phyloP scores from a whole-genome alignment of 1,140 invertebrate species.

The Drosophila rufa region DNA sequence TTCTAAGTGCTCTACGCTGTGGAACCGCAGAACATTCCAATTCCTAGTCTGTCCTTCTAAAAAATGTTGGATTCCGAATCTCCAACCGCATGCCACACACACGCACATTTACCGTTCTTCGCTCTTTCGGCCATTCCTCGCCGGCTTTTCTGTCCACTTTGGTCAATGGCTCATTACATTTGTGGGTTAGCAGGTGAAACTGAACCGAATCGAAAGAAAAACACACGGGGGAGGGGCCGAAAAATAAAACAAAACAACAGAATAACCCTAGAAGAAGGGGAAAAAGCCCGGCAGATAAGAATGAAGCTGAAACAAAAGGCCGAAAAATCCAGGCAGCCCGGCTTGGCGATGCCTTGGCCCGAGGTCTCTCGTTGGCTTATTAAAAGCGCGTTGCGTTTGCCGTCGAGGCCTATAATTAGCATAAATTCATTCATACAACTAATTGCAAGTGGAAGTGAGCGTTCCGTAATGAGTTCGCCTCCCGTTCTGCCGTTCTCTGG shows the following conservation, averaged over 20 bases:
- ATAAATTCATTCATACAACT: constrained; percentile 81
- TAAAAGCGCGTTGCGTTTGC: constrained; percentile 80
- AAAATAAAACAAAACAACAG: neutral
- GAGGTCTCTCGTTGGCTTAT: constrained; percentile 49
- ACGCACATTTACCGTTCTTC: constrained; percentile 70
- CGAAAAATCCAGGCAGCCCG: constrained; percentile 22
- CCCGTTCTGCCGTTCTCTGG: constrained; percentile 25
- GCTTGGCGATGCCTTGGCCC: constrained; percentile 4
- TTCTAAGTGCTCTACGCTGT: constrained; percentile 41
- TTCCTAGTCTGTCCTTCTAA: constrained; percentile 6
- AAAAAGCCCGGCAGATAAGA: constrained; percentile 31
- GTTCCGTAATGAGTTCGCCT: constrained; percentile 72
- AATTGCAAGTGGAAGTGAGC: constrained; percentile 79
- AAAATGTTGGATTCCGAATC: constrained; percentile 7
- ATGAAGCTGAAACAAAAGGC: constrained; percentile 34
- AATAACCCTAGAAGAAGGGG: neutral
- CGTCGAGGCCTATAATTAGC: constrained; percentile 72
- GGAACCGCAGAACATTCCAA: constrained; percentile 54
- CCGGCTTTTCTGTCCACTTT: constrained; percentile 53
- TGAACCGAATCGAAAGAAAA: constrained; percentile 55
- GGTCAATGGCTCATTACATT: constrained; percentile 81
- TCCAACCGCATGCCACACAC: constrained; percentile 74
- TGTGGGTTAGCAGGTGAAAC: constrained; percentile 80
- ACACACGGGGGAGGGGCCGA: constrained; percentile 8
- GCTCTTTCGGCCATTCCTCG: constrained; percentile 32